Conservation (phyloP, 2,797 vertebrate species). For the Apogon hyalosoma region DNA sequence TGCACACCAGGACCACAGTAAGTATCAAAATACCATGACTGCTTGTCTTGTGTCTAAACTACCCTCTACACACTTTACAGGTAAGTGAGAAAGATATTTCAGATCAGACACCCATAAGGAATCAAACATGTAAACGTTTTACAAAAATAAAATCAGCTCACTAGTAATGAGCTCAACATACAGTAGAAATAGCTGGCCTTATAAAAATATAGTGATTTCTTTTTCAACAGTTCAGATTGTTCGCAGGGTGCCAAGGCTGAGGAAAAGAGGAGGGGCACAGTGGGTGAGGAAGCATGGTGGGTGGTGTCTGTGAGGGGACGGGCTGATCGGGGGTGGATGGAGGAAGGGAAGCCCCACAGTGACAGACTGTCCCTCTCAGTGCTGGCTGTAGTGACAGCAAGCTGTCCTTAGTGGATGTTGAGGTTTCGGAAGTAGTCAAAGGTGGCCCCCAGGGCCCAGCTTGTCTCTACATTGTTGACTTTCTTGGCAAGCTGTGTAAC, state of each 20-base stretch:
- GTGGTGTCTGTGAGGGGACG: constrained; percentile 48
- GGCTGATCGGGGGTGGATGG: constrained; percentile 52
- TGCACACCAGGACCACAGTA: constrained; percentile 74
- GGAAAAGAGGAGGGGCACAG: constrained; percentile 32
- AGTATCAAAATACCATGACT: constrained; percentile 71
- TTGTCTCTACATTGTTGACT: constrained; percentile 97
- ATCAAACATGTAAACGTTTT: constrained; percentile 82
- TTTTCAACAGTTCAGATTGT: constrained; percentile 75
- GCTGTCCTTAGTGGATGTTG: constrained; percentile 85
- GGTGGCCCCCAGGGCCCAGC: constrained; percentile 96
- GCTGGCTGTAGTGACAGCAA: constrained; percentile 64
- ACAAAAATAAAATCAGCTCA: constrained; percentile 79
- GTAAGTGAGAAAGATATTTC: constrained; percentile 69
- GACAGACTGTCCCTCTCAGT: constrained; percentile 77
- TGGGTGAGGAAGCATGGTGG: constrained; percentile 55
- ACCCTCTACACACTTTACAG: constrained; percentile 59
- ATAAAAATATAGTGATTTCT: constrained; percentile 87
- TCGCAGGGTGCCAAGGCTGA: constrained; percentile 67
- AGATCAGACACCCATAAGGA: constrained; percentile 67
- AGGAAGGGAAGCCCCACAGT: constrained; percentile 67
- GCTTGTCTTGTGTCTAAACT: constrained; percentile 58
- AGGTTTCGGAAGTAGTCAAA: constrained; percentile 95
- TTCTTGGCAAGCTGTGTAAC: constrained; percentile 92
- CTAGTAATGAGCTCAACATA: constrained; percentile 80
- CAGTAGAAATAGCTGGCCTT: constrained; percentile 87